Base-by-base conservation (phyloP, 1,140 invertebrate genomes). In the Triops longicaudatus region DNA sequence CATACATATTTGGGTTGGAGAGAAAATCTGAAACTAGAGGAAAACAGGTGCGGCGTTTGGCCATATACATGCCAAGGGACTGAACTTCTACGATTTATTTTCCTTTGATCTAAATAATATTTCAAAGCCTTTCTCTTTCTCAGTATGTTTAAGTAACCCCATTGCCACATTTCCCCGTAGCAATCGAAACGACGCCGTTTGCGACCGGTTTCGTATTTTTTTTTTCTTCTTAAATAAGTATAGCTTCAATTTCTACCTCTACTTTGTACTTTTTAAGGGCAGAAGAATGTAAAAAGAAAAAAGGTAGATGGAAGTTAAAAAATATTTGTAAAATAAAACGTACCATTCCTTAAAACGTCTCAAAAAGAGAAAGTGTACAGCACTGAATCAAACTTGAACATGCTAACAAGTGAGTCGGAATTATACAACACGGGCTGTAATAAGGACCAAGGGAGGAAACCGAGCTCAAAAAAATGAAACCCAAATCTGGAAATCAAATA, bases 41-140 rank as follows among this genome's bases (percentile, higher is more conserved):
- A 63, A n/a, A 63, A 63, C 44, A 63, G 50, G 50, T 63, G 50
- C 50, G 50, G 50, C 50, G 50, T 63, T 63, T 63, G 50, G 50
- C 50, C 50, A 63, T n/a, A 12, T 17, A n/a, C 50, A 63, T 63
- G 50, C 50, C 50, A 63, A 63, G 50, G 22, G 22, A 63, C 17
- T n/a, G 22, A 63, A 63, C 22, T 63, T 63, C 50, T 63, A 63
- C 14, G 31, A 37, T 63, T 63, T 9, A 63, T 22, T 63, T 63
- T 63, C 22, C 50, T 6, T 63, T 7, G 50, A 63, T 63, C 50
- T 22, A 22, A 63, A 5, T 63, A 1, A 63, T 63, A 37, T 7
- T 37, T 37, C 31, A 37, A 37, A 37, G 31, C 31, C 31, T 37
- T 37, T 37, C 31, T 37, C 31, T 37, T 37, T 37, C 31, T 37